Evolutionary conservation across 30 jellyfish, hydroid and myxozoan genomes (phyloP), one percentile per base, ranked within the genome.

Genomic region (Chironex yamaguchii): DNA sequence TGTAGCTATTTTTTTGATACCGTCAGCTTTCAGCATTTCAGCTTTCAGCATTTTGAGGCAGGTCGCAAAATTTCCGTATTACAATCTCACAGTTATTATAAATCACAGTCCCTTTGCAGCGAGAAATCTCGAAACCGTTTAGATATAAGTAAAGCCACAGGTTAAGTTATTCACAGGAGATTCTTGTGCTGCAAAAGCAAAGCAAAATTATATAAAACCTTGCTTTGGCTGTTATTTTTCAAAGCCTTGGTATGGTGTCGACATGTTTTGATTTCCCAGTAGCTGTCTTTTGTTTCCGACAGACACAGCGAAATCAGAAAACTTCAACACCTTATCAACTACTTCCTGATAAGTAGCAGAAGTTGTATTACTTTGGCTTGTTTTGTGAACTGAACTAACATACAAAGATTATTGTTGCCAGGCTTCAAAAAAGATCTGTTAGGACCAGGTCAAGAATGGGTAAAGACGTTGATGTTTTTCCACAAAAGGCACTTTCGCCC

Each of bases 31-130:
- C n/a, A n/a, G n/a, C n/a, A n/a, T n/a, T n/a, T 74, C 87, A 74
- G 87, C 79, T 58, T 74, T 74, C 26, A 33, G 87, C 87, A 74
- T 74, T 52, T 71, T 71, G 85, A 71, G 85, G 70, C 32, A 68
- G 70, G 83, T 69, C 83, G 1, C 83, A 34, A 69, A 69, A 20
- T 24, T 69, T 27, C 34, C 30, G 34, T 34, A 36, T 34, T 27
- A 28, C 83, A 69, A n/a, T n/a, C n/a, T n/a, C n/a, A n/a, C n/a
- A 29, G 34, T 24, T 69, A 9, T 69, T 9, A 17, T 28, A 71
- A 71, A 30, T 67, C 81, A 30, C 81, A 9, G 35, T 29, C n/a
- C n/a, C n/a, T n/a, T n/a, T n/a, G n/a, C n/a, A n/a, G n/a, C n/a
- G n/a, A n/a, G n/a, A n/a, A n/a, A n/a, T n/a, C n/a, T n/a, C n/a